A percentile compares a stretch with the other conserved stretches of the same genome.
These are phyloP conservation scores for Colius striatus DNA, from an alignment of 2,113 vertebrate genomes.

Conservation along the genomic window DNA sequence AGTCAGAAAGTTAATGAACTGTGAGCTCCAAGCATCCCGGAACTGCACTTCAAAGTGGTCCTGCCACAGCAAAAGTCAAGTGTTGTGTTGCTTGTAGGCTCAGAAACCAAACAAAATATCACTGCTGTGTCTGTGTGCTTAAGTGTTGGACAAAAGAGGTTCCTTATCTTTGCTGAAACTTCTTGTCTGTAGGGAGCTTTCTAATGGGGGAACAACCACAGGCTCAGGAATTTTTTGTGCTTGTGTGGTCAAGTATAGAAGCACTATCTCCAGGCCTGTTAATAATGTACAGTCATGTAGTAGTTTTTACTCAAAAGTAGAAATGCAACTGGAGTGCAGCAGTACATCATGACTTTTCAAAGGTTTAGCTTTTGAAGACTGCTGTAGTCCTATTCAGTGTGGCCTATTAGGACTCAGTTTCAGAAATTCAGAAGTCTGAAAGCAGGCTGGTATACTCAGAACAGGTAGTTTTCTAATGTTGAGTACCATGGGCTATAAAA, in stretches of 20 bases:
- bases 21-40: not conserved
- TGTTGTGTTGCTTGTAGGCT: not conserved
- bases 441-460: not conserved
- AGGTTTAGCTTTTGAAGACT: not conserved
- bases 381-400: not conserved
- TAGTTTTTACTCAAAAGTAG: not conserved
- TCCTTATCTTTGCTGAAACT: not conserved
- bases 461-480: not conserved
- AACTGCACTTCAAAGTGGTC: not conserved
- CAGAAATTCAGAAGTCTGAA: not conserved
- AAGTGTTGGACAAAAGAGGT: not conserved
- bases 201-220: not conserved
- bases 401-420: not conserved
- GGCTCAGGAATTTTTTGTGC: not conserved
- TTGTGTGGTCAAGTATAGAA: not conserved
- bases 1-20: not conserved
- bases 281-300: not conserved
- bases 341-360: not conserved
- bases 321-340: not conserved
- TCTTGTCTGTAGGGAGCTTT: not conserved
- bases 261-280: not conserved
- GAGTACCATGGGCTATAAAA: not conserved
- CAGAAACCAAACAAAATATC: not conserved
- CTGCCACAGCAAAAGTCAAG: not conserved
- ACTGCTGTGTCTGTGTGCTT: not conserved